Evolutionary conservation across 2,113 vertebrate species (phyloP), one percentile per base, ranked within the genome.

Genomic region (Mionectes macconnelli): DNA sequence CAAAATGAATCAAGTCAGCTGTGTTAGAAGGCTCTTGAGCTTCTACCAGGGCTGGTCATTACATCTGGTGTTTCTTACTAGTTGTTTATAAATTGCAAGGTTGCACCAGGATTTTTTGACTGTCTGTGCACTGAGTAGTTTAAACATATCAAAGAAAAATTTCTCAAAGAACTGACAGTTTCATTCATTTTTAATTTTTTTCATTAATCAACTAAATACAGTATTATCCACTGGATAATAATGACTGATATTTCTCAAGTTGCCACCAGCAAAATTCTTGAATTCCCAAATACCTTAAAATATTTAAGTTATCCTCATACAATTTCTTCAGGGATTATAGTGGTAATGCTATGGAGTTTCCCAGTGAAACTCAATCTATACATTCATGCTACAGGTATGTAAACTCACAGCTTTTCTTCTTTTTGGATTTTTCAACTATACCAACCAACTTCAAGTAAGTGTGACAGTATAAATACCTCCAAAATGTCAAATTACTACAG

Each of bases 241-340:
- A 84, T 79, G 60, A 95, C 39, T 69, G 69, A 55, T 35, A 23
- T 76, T 86, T 87, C 70, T 90, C 53, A 92, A 75, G 66, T 35
- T 87, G 52, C 78, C 60, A 78, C 17, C 45, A 91, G 77, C 31
- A 87, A 78, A 91, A 84, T 81, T 49, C 49, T 62, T 44, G 69
- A 89, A 62, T 94, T 39, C 84, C 55, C 64, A 78, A 90, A 87
- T 87, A 81, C 55, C 70, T 94, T 73, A 81, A 73, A 85, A 73
- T 78, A 87, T 89, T 87, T 87, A 93, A 95, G 52, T 86, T 80
- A 68, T 80, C 81, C 47, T 69, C 40, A 73, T 21, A 49, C 33
- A 69, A 12, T 84, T 89, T 84, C 69, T 69, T 84, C 50, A 78
- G 87, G 19, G 68, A 84, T 87, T 49, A 47, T 6, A 77, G n/a